Base-by-base conservation (phyloP, 2,113 vertebrate genomes). In the Dolichotis patagonum region DNA sequence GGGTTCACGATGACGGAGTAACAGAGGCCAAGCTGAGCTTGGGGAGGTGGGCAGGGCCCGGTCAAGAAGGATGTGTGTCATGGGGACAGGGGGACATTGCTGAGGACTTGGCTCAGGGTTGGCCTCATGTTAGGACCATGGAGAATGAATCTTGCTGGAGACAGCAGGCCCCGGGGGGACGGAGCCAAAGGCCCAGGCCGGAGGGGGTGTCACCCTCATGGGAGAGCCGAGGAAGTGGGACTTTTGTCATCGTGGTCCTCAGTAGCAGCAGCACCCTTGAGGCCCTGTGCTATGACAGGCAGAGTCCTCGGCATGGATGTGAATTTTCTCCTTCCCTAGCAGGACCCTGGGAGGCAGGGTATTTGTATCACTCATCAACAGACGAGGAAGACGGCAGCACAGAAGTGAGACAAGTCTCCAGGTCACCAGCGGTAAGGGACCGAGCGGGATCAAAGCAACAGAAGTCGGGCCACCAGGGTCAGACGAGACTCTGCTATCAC, bases 191-290 rank as follows among this genome's bases (percentile, higher is more conserved):
- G 54, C 69, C 32, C 54, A 35, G 60, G 8, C 43, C 30, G 0
- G 41, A 56, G 30, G 28, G 43, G 7, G 43, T 24, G 20, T 0
- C 0, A 11, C 43, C 22, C 60, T 63, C 0, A 2, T 0, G 16
- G 35, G 63, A 49, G 28, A 9, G 14, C 4, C 30, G 0, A 4
- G 17, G 30, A 20, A 62, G 7, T 10, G 32, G 46, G n/a, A 11
- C 24, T 28, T 28, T 5, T 12, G 63, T 35, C 49, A 0, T 49
- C 52, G 3, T 1, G 12, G 46, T 30, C 43, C 5, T 3, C 17
- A 63, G 71, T n/a, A 38, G 3, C 19, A 7, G 63, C 56, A 24
- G 63, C 54, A 20, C 10, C 69, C 9, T 4, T 0, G 19, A 35
- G 16, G 2, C 2, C 71, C 1, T 24, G 38, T 38, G 28, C 30